Evolutionary conservation across 2,888 invertebrate species (phyloP).

Genomic region (Choristoneura rosaceana): DNA sequence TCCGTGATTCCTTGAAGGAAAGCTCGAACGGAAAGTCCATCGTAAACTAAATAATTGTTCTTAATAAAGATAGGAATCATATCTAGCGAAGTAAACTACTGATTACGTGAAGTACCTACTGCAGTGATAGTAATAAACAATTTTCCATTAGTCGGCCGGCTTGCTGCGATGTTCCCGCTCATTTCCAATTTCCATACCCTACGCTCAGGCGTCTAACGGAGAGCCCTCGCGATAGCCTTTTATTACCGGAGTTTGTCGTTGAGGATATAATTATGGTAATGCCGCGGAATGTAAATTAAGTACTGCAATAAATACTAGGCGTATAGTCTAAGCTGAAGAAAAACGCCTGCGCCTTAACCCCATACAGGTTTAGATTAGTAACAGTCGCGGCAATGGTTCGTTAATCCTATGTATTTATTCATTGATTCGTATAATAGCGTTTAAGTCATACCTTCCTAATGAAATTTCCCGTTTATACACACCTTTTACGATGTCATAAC

Average conservation of each 20-base stretch:
- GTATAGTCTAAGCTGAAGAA: conserved; percentile 63
- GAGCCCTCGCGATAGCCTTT: conserved; percentile 67
- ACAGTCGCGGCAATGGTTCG: conserved; percentile 17
- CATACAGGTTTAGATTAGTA: conserved; percentile 20
- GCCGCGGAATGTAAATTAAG: conserved; percentile 75
- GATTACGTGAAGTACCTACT: conserved; percentile 29
- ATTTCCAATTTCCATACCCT: conserved; percentile 72
- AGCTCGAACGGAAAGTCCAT: too few relatives aligned
- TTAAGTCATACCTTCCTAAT: conserved; percentile 18
- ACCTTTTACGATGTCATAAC: conserved; percentile 25
- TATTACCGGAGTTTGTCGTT: conserved; percentile 71
- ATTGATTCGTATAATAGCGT: conserved; percentile 28
- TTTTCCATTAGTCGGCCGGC: conserved; percentile 72
- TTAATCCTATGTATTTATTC: conserved; percentile 36
- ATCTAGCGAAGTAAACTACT: conserved; percentile 18
- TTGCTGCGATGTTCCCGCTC: conserved; percentile 53
- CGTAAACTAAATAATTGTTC: too few relatives aligned
- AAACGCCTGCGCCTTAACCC: conserved; percentile 13
- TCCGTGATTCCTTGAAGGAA: too few relatives aligned
- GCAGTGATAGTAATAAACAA: conserved; percentile 74
- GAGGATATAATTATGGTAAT: conserved; percentile 77
- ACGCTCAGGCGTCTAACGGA: conserved; percentile 54
- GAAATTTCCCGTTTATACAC: conserved; percentile 28
- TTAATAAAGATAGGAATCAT: neutral
- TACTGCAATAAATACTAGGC: conserved; percentile 71